These are phyloP conservation scores for Poliocrania exsul DNA, from an alignment of 2,797 vertebrate species.

Conservation along the genomic window DNA sequence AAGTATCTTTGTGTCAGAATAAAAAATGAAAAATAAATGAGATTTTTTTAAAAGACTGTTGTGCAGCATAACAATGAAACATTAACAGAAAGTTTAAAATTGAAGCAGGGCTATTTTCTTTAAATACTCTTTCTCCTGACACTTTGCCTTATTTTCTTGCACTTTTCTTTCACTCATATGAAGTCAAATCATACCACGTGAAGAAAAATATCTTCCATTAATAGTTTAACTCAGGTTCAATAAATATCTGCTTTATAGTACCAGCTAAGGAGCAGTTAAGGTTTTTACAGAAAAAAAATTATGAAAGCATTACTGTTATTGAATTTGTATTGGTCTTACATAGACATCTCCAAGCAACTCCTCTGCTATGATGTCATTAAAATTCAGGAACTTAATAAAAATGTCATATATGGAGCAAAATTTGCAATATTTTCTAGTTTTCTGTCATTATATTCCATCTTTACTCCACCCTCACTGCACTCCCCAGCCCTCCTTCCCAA, in stretches of 20 bases:
- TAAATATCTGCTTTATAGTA: background rate
- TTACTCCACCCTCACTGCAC: rapidly evolving
- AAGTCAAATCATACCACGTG: background rate
- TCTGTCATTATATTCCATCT: background rate
- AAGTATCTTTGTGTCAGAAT: background rate
- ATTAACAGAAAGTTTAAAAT: background rate
- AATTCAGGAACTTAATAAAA: background rate
- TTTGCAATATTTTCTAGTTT: background rate
- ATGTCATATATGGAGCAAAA: background rate
- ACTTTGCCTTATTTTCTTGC: background rate
- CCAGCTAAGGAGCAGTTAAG: background rate
- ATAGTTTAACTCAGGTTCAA: background rate
- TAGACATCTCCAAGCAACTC: background rate
- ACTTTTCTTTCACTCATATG: background rate
- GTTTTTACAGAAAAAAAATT: background rate
- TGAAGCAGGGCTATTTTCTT: background rate
- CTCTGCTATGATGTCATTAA: background rate
- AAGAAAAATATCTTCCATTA: background rate
- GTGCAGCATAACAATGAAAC: background rate
- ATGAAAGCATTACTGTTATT: background rate
- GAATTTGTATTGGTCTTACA: background rate
- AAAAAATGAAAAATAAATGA: background rate
- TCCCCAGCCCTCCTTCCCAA: background rate
- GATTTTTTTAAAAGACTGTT: background rate
- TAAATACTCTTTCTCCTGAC: background rate